Evolutionary conservation across 2,797 vertebrate genomes (phyloP).

Genomic region (Diplodus sargus): DNA sequence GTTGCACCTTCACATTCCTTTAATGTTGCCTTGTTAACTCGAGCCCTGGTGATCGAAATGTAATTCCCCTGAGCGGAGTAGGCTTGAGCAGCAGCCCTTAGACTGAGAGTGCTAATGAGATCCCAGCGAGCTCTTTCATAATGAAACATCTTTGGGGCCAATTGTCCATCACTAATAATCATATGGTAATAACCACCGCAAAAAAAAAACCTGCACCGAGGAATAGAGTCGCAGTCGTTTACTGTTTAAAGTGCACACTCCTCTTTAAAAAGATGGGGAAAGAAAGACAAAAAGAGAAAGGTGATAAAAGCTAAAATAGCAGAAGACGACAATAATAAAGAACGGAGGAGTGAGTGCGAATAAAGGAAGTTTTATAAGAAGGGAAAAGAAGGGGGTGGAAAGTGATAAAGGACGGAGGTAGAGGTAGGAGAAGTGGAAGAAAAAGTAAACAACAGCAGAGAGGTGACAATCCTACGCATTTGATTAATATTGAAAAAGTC

Average conservation of each 20-base stretch:
- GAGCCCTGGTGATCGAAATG: slow-evolving; percentile 72
- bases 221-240: slow-evolving; percentile 67
- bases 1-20: slow-evolving; percentile 73
- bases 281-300: background rate
- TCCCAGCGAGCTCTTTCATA: slow-evolving; percentile 82
- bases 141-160: slow-evolving; percentile 85
- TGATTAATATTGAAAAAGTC: slow-evolving; percentile 54
- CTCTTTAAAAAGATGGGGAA: slow-evolving; percentile 10
- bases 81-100: slow-evolving; percentile 74
- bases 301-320: slow-evolving; percentile 54
- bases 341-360: slow-evolving; percentile 24
- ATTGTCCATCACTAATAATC: slow-evolving; percentile 87
- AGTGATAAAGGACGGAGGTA: background rate
- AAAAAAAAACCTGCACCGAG: slow-evolving; percentile 58
- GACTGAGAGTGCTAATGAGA: slow-evolving; percentile 81
- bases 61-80: slow-evolving; percentile 73
- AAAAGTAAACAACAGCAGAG: slow-evolving; percentile 5
- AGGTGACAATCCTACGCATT: background rate
- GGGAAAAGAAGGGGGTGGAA: slow-evolving; percentile 44
- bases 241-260: slow-evolving; percentile 55
- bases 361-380: slow-evolving; percentile 17
- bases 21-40: slow-evolving; percentile 82
- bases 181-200: slow-evolving; percentile 81
- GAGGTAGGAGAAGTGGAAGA: background rate
- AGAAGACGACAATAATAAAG: slow-evolving; percentile 34